A percentile compares a stretch with the other conserved stretches of the same genome.
Evolutionary conservation across 2,113 vertebrate genomes (phyloP).

Genomic region (Ibidorhyncha struthersii): DNA sequence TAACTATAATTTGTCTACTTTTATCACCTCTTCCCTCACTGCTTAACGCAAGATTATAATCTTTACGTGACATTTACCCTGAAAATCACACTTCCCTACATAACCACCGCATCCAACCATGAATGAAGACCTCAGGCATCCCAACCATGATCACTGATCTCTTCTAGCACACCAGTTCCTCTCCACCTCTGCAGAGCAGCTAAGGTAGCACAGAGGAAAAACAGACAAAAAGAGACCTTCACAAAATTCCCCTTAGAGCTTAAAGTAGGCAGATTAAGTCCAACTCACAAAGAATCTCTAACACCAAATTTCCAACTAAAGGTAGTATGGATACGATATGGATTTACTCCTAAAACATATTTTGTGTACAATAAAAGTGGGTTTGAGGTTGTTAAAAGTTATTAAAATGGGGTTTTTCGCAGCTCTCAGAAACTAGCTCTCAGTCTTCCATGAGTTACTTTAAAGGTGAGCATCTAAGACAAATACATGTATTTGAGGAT

Average conservation of each 20-base stretch:
- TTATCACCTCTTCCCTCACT: not conserved
- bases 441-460: not conserved
- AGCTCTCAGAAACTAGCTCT: not conserved
- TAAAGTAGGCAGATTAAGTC: not conserved
- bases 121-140: fast-evolving
- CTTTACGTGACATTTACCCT: not conserved
- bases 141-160: not conserved
- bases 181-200: not conserved
- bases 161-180: not conserved
- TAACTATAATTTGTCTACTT: not conserved
- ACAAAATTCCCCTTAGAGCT: not conserved
- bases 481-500: not conserved
- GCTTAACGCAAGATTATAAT: not conserved
- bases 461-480: not conserved
- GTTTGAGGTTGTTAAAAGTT: not conserved
- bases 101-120: not conserved
- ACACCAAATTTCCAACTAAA: not conserved
- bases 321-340: not conserved
- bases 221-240: not conserved
- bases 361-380: not conserved
- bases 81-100: not conserved
- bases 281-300: not conserved
- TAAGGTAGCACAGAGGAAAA: not conserved
- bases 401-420: not conserved
- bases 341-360: not conserved